These are phyloP conservation scores for Trichonephila clavata DNA, from an alignment of 1,140 invertebrate species.

Conservation along the genomic window DNA sequence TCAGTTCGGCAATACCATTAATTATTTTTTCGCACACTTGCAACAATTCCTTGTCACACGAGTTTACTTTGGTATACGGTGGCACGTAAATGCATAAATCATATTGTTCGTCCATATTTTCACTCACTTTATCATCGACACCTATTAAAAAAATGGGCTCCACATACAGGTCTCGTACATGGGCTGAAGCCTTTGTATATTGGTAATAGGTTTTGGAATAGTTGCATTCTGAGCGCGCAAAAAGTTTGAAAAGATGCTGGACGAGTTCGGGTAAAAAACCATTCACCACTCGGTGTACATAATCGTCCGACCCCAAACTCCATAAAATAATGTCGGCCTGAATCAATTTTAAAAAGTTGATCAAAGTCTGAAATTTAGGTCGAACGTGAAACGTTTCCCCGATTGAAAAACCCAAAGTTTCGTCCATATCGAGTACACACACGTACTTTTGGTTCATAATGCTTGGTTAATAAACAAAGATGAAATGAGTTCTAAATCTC, in stretches of 20 bases:
- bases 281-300: background rate
- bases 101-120: constrained; percentile 55
- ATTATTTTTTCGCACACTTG: constrained; percentile 29
- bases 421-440: no score
- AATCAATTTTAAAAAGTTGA: background rate
- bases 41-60: background rate
- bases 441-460: no score
- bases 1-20: background rate
- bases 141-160: background rate
- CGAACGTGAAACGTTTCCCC: background rate
- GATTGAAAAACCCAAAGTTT: no score
- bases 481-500: background rate
- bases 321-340: background rate
- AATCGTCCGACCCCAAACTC: constrained; percentile 36
- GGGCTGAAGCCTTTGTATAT: constrained; percentile 24
- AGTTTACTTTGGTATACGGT: constrained; percentile 26
- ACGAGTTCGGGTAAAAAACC: background rate
- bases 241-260: background rate
- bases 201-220: background rate
- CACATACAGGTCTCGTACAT: constrained; percentile 29
- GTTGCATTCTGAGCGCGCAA: background rate
- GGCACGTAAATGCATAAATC: constrained; percentile 23
- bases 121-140: constrained; percentile 17
- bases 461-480: no score
- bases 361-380: background rate